phyloP scores from a whole-genome alignment of 2,797 vertebrate genomes.

The Oophaga sylvatica region DNA sequence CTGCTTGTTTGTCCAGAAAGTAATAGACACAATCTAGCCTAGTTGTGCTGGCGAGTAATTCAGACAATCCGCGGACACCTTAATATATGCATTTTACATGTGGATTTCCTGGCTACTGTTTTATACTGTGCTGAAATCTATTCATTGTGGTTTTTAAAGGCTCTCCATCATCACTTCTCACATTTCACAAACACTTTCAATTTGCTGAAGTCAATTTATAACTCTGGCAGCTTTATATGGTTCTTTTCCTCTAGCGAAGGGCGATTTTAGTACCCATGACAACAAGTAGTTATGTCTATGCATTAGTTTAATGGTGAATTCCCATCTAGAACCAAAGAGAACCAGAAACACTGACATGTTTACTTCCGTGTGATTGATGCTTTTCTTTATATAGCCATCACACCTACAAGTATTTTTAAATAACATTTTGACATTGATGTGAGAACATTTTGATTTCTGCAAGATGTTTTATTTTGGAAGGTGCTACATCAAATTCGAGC shows the following conservation, averaged over 20 bases:
- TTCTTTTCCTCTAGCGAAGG: slow-evolving; percentile 44
- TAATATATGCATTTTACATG: slow-evolving; percentile 21
- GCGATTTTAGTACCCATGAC: slow-evolving; percentile 50
- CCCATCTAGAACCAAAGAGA: slow-evolving; percentile 44
- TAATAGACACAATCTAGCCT: neutral
- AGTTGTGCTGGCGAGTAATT: neutral
- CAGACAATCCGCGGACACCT: slow-evolving; percentile 1
- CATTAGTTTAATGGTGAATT: slow-evolving; percentile 46
- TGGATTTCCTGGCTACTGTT: slow-evolving; percentile 49
- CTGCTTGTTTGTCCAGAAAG: neutral
- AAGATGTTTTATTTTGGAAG: slow-evolving; percentile 29
- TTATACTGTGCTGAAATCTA: slow-evolving; percentile 36
- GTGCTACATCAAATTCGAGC: neutral
- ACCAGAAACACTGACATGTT: slow-evolving; percentile 42
- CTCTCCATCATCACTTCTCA: slow-evolving; percentile 39
- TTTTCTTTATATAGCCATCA: slow-evolving; percentile 41
- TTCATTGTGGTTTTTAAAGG: slow-evolving; percentile 47
- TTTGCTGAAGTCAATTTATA: slow-evolving; percentile 54
- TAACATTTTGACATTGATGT: slow-evolving; percentile 45
- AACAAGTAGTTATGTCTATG: slow-evolving; percentile 51
- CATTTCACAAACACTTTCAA: slow-evolving; percentile 53
- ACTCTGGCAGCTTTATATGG: slow-evolving; percentile 51
- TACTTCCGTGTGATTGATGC: slow-evolving; percentile 44
- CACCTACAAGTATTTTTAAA: slow-evolving; percentile 46
- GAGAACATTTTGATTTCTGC: slow-evolving; percentile 34